Percentiles rank a stretch among this genome's conserved stretches.
Evolutionary conservation across 2,888 invertebrate genomes (phyloP).

Genomic region (Escarpia spicata): DNA sequence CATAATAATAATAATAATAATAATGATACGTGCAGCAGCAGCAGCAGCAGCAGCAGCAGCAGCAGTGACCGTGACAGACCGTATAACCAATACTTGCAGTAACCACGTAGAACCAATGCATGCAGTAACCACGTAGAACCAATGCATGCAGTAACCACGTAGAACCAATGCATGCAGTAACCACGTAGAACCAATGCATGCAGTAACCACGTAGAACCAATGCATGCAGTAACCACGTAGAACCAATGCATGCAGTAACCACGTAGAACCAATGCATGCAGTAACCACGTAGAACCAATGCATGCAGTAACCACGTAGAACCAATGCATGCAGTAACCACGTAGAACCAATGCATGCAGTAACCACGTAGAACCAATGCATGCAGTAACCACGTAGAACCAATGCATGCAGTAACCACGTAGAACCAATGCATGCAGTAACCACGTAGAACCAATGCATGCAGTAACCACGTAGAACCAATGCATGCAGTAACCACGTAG

Average conservation of each 20-base stretch:
- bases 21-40: too few species aligned
- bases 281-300: background rate
- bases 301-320: background rate
- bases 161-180: background rate
- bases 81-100: background rate
- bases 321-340: background rate
- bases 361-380: background rate
- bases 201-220: background rate
- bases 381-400: background rate
- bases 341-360: background rate
- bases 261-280: background rate
- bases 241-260: background rate
- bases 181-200: background rate
- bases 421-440: background rate
- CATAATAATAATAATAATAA: too few species aligned
- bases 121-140: background rate
- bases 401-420: background rate
- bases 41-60: background rate
- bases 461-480: background rate
- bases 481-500: background rate
- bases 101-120: background rate
- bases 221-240: background rate
- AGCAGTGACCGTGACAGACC: background rate
- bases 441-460: background rate
- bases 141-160: background rate